A percentile compares a stretch with the other conserved stretches of the same genome.
These are phyloP conservation scores for Polietes domitor DNA, from an alignment of 2,888 invertebrate species.

Conservation along the genomic window DNA sequence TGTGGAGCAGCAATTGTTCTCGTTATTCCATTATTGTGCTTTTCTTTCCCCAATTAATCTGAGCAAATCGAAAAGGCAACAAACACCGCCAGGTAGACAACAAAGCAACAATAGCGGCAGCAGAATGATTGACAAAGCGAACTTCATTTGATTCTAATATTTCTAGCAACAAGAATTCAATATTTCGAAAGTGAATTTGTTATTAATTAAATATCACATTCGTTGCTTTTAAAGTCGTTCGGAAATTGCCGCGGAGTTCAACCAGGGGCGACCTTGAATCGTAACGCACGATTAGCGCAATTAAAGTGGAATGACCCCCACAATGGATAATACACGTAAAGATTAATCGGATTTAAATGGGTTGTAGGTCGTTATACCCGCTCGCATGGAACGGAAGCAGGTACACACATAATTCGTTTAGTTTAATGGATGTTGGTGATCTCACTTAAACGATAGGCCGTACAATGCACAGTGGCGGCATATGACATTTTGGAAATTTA, in stretches of 20 bases:
- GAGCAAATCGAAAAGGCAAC: background rate
- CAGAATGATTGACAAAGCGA: background rate
- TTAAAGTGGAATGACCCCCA: constrained; percentile 41
- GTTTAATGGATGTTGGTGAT: too few relatives aligned
- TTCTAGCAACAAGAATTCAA: constrained; percentile 1
- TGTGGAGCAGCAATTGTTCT: background rate
- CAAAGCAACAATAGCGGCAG: background rate
- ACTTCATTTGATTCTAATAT: background rate
- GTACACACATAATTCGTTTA: background rate
- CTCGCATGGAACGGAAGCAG: background rate
- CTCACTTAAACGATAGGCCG: too few relatives aligned
- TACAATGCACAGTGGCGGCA: too few relatives aligned
- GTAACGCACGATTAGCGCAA: constrained; percentile 15
- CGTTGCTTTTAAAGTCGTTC: background rate
- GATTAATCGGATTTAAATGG: constrained; percentile 2
- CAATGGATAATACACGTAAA: background rate
- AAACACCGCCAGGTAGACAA: background rate
- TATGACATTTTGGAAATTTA: too few relatives aligned
- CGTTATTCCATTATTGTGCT: background rate
- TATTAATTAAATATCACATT: constrained; percentile 2
- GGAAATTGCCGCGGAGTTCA: background rate
- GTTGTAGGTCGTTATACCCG: background rate
- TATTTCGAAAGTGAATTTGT: constrained; percentile 27
- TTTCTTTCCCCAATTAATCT: constrained; percentile 19
- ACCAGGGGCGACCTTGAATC: constrained; percentile 32